Base-by-base conservation (phyloP, 2,797 vertebrate genomes). In the Oryzias dopingdopingensis region DNA sequence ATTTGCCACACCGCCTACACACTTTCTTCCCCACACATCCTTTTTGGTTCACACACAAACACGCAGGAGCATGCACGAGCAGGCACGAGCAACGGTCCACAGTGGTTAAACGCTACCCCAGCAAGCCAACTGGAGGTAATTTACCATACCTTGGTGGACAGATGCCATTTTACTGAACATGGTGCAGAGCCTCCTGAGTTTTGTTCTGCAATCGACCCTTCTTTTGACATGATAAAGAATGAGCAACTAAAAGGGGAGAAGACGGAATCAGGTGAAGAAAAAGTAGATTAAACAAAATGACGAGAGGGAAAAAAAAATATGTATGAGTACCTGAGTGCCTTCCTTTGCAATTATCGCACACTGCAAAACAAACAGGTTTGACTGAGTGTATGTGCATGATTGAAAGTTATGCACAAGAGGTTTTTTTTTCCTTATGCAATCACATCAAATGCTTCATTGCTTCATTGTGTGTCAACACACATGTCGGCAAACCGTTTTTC, bases 91-190 rank as follows among this genome's bases (percentile, higher is more conserved):
- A 74, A 64, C 37, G 55, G 65, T 81, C 70, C 68, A 29, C 47
- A 41, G 84, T 83, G 80, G 77, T 80, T 88, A 81, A 85, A 81
- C 77, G 12, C 64, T 69, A 74, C 71, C 72, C 76, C 56, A 62
- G 79, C 81, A 79, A 80, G 81, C 81, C 83, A 85, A 87, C 81
- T 85, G 82, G 79, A 88, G 84, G 84, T 89, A 89, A 90, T 90
- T 88, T 88, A 84, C 67, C 82, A 70, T 86, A 76, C 83, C 83
- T 82, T 71, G 76, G 88, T 62, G 72, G 84, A 89, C 80, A 83
- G 81, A 84, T 87, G 82, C 79, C 85, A 86, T 88, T 88, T 90
- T 84, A 81, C 80, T 75, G 81, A 87, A 88, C 84, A 90, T 63
- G 74, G 65, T 76, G 76, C 79, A 83, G 60, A 75, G 77, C 78